Evolutionary conservation across 2,888 invertebrate species (phyloP), one percentile per base, ranked within the genome.

Genomic region (Himalopsyche japonica): DNA sequence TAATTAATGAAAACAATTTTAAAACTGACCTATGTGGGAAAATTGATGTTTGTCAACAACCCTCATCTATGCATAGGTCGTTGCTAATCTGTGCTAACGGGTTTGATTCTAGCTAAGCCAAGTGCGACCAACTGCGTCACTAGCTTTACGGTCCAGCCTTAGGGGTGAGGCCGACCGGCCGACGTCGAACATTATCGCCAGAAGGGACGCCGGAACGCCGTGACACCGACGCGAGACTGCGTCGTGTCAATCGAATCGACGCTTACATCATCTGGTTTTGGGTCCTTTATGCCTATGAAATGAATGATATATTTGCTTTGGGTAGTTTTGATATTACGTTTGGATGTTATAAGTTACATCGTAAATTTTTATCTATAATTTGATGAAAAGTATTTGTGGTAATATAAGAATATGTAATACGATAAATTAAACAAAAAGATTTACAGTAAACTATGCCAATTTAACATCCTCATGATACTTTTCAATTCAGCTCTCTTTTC

Each of bases 11-110:
- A 49, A 3, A 27, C 27, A 20, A 12, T 27, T 70, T 70, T 15
- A 30, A 70, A 70, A 70, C 24, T 27, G 70, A 70, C 70, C 70
- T 70, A 64, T 64, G 24, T 1, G 70, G 70, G 15, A 12, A 27
- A 27, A 43, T 77, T 43, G 37, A 24, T 77, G 37, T 77, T 77
- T 77, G 77, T 34, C 77, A 34, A 15, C 43, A 18, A 24, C 77
- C 37, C 20, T 77, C 77, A 77, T 34, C 77, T 43, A 77, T 34
- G 7, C 34, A n/a, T 77, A 34, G 34, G 77, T 43, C 18, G 30
- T 30, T 12, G 77, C 64, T 84, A 84, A 84, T 84, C 84, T 81
- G 37, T 78, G 81, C 48, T 81, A 84, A 81, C 81, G 80, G 84
- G 78, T 78, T 81, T 80, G 81, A 84, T 84, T 78, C 81, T 43